phyloP scores from a whole-genome alignment of 2,888 invertebrate genomes.

The Eupithecia pulchellata region DNA sequence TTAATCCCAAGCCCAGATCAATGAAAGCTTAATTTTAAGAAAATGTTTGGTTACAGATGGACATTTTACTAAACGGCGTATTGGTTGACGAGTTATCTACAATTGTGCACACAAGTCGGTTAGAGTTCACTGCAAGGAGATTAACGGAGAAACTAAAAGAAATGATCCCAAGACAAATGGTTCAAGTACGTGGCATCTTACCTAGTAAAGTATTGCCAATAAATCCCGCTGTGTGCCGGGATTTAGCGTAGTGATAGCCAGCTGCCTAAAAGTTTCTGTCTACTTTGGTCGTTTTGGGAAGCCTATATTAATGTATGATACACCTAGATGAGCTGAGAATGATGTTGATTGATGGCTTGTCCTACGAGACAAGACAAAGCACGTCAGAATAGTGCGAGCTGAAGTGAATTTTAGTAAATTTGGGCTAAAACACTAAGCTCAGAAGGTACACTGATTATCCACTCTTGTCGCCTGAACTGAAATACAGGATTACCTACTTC shows the following conservation, averaged over 20 bases:
- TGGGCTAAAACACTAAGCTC: neutral
- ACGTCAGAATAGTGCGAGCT: neutral
- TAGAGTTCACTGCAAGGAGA: conserved; percentile 86
- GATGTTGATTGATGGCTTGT: neutral
- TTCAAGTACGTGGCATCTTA: conserved; percentile 80
- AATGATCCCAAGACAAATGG: conserved; percentile 95
- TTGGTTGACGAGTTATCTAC: conserved; percentile 93
- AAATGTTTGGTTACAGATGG: conserved; percentile 82
- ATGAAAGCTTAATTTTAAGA: neutral
- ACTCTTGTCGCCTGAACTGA: too few relatives aligned
- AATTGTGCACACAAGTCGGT: conserved; percentile 91
- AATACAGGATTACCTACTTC: too few relatives aligned
- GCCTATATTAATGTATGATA: neutral
- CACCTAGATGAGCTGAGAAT: too few relatives aligned
- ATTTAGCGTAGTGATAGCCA: neutral
- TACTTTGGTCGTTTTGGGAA: neutral
- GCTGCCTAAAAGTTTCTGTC: neutral
- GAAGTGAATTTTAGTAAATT: neutral
- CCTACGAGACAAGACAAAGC: neutral
- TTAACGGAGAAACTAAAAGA: conserved; percentile 92
- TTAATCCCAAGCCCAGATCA: neutral
- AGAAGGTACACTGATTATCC: neutral
- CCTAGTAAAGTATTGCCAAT: too few relatives aligned
- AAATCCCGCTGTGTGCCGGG: neutral
- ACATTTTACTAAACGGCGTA: conserved; percentile 91